Evolutionary conservation across 2,888 invertebrate genomes (phyloP).

Genomic region (Noctua fimbriata): DNA sequence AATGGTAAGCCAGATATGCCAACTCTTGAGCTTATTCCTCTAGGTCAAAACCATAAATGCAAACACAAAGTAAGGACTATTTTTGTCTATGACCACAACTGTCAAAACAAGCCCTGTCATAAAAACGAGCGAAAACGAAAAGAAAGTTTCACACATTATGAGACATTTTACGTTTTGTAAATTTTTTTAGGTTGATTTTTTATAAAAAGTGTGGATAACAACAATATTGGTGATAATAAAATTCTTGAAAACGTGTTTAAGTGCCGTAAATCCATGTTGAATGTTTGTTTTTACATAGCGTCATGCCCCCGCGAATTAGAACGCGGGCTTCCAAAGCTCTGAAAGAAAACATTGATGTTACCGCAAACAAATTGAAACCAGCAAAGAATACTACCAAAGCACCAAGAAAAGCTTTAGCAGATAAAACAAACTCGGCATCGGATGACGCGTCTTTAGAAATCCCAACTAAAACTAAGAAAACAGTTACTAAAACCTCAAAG

Average conservation of each 20-base stretch:
- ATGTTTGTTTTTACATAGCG: conserved; percentile 63
- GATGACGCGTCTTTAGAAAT: conserved; percentile 78
- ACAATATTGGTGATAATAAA: background rate
- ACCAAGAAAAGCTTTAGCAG: conserved; percentile 79
- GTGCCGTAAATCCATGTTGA: conserved; percentile 32
- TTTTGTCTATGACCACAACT: background rate
- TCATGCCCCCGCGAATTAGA: conserved; percentile 85
- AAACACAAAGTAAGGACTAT: background rate
- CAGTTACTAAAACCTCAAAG: conserved; percentile 35
- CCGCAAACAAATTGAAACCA: conserved; percentile 69
- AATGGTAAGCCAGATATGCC: background rate
- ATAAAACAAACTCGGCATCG: conserved; percentile 86
- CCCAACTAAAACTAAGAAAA: conserved; percentile 63
- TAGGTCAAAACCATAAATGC: background rate
- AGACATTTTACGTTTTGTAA: background rate
- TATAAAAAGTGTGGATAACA: background rate
- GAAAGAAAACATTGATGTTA: conserved; percentile 79
- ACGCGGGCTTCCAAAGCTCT: conserved; percentile 73
- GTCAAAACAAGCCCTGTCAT: conserved; percentile 57
- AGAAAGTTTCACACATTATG: conserved; percentile 37
- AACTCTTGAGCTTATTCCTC: background rate
- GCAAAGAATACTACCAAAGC: conserved; percentile 68
- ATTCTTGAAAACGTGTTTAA: conserved; percentile 5
- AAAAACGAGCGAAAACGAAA: conserved; percentile 80
- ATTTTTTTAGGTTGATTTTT: background rate